Evolutionary conservation across 2,797 vertebrate genomes (phyloP), one percentile per base, ranked within the genome.

Genomic region (Enteromius paludinosus): DNA sequence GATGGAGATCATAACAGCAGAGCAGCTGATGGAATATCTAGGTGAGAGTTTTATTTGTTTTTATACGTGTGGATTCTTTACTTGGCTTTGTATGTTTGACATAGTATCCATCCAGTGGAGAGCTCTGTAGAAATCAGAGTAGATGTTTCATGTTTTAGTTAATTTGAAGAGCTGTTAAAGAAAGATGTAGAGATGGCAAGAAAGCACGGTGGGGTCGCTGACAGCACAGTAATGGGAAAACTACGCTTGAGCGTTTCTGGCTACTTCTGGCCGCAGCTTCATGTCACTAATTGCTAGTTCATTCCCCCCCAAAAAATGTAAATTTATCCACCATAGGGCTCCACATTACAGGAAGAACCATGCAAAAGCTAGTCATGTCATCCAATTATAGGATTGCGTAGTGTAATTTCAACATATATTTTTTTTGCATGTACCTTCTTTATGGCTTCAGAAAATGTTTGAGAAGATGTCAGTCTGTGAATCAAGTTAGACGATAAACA

Each of bases 1-100:
- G 98, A 98, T 99, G 96, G 98, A 99, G 94, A 99, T 99, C 84
- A 99, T 99, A 91, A 99, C 97, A 0, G 98, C 96, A 47, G 98
- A 99, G 90, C 98, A 99, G 83, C 94, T 99, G 89, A 99, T 99
- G 98, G 98, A 99, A 89, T 99, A 99, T 93, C 95, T 99, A 75
- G 98, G 98, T 99, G 89, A 95, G 96, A 95, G 86, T 86, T 79
- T 65, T 28, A 54, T 54, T 38, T 66, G 4, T 14, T 52, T 38
- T 69, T 61, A 18, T 47, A 78, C 15, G 25, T 45, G 41, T 78
- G 38, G 35, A 5, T 43, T 47, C 5, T 47, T 23, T 56, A 52
- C 49, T 28, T 41, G 23, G n/a, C 30, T 25, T 30, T 45, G 18
- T 35, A 47, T 4, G 12, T 54, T 7, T 62, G 10, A 62, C 45